Conservation (phyloP, 1,140 invertebrate species). For the Caenorhabditis elegans region DNA sequence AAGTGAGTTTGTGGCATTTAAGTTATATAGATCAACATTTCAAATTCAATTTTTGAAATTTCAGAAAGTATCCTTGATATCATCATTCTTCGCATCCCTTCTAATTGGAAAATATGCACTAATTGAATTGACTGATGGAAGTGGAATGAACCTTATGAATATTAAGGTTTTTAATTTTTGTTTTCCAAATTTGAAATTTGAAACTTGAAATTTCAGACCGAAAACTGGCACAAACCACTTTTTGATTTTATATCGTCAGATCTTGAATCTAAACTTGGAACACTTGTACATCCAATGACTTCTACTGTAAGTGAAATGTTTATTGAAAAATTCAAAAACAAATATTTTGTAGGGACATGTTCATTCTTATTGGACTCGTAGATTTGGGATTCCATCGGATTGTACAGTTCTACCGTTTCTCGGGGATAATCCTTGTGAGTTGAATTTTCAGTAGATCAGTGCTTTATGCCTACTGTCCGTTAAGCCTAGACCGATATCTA, state of each 20-base stretch:
- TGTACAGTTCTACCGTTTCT: slow-evolving; percentile 86
- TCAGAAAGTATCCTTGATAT: slow-evolving; percentile 85
- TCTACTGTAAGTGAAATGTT: neutral
- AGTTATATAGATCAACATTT: too few relatives aligned
- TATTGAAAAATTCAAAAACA: neutral
- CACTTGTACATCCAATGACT: slow-evolving; percentile 68
- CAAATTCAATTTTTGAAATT: slow-evolving; percentile 60
- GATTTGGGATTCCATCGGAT: slow-evolving; percentile 66
- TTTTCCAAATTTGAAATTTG: slow-evolving; percentile 72
- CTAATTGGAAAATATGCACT: slow-evolving; percentile 85
- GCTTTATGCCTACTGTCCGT: too few relatives aligned
- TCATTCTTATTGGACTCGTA: neutral
- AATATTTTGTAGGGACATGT: neutral
- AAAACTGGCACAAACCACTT: neutral
- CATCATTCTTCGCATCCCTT: slow-evolving; percentile 84
- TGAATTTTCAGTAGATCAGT: too few relatives aligned
- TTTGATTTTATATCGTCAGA: neutral
- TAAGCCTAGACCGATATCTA: too few relatives aligned
- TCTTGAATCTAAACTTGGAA: slow-evolving; percentile 71
- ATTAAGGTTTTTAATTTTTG: slow-evolving; percentile 17
- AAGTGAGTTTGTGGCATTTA: too few relatives aligned
- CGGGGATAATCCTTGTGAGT: slow-evolving; percentile 79
- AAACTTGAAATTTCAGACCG: slow-evolving; percentile 73
- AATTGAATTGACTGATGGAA: slow-evolving; percentile 87
- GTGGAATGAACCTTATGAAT: slow-evolving; percentile 93